Base-by-base conservation (phyloP, 2,797 vertebrate species). In the Tiaroga cobitis region DNA sequence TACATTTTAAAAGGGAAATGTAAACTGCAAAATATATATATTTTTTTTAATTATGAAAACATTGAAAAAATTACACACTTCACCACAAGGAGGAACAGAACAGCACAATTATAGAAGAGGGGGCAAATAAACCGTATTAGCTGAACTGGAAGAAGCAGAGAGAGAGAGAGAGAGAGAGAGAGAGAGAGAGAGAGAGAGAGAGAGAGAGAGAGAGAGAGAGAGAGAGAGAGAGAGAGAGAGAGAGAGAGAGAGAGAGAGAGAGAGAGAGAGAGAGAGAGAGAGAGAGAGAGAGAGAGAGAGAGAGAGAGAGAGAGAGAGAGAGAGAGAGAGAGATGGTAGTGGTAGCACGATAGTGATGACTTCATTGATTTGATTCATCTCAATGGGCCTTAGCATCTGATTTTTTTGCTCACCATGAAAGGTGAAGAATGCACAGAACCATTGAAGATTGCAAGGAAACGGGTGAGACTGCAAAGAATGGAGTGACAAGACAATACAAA, bases 401-500 rank as follows among this genome's bases (percentile, higher is more conserved):
- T 5, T 32, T 83, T 77, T 81, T 41, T 86, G 13, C 67, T 59
- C 61, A 73, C 69, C 15, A 34, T 77, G 61, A 85, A 72, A 65
- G 51, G 67, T 82, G 84, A 84, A 89, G 73, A 85, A 72, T 72
- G 29, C 46, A 80, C 59, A 46, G 82, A 86, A 61, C 76, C 54
- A 59, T 37, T 86, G 80, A 56, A 46, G 63, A 67, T 32, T 54
- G 76, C 49, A 77, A 68, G 80, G 65, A 84, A 82, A 86, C 90
- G 85, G 83, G 85, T 73, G 80, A 81, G 85, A 67, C 41, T 54
- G 81, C 86, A 89, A 67, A 86, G 85, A 91, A 73, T 73, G 77
- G 82, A 85, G 63, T 34, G 81, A 75, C 85, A 81, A 89, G 89
- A 89, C 83, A 91, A 90, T 92, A 86, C 88, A 87, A 90, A 88